Evolutionary conservation across 2,888 invertebrate species (phyloP), one percentile per base, ranked within the genome.

Genomic region (Abrostola triplasia): DNA sequence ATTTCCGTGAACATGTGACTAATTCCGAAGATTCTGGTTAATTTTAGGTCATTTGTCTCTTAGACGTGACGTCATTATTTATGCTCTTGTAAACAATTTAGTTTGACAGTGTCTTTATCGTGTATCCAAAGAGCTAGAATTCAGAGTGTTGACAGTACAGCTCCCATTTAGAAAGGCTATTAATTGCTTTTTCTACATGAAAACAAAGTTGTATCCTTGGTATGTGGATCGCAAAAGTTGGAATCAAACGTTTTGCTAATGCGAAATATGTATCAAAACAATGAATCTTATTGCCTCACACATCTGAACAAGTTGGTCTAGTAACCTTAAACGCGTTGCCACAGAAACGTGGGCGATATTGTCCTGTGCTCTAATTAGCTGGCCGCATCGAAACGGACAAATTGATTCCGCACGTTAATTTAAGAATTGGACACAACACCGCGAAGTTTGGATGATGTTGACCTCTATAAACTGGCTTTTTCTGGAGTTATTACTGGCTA

Each of bases 301-400:
- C 36, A 37, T 41, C 42, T 48, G 11, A 75, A 76, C 69, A 58
- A 71, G 80, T 81, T 76, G 69, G 64, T 77, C 76, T 73, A 76
- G 77, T 81, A 79, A 78, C 76, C 80, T 82, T 83, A 80, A 71
- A 59, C 48, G 55, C 60, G 58, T 79, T 84, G 83, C 71, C 40
- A 50, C 52, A 24, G 52, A 52, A 36, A 60, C 86, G 86, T 87
- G 86, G 87, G 87, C 79, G 83, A 76, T 59, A 75, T 64, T 77
- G 78, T 79, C 80, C 79, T 78, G 63, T 76, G 70, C 59, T 68
- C 59, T 61, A 76, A 76, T 64, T 59, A 66, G 59, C 59, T 59
- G 59, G 24, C 57, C 42, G 56, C 51, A 54, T 41, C 54, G 52
- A 58, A 59, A 52, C 48, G 54, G 44, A 70, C 63, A 66, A 54